Evolutionary conservation across 2,113 vertebrate species (phyloP), one percentile per base, ranked within the genome.

Genomic region (Thymallus thymallus): DNA sequence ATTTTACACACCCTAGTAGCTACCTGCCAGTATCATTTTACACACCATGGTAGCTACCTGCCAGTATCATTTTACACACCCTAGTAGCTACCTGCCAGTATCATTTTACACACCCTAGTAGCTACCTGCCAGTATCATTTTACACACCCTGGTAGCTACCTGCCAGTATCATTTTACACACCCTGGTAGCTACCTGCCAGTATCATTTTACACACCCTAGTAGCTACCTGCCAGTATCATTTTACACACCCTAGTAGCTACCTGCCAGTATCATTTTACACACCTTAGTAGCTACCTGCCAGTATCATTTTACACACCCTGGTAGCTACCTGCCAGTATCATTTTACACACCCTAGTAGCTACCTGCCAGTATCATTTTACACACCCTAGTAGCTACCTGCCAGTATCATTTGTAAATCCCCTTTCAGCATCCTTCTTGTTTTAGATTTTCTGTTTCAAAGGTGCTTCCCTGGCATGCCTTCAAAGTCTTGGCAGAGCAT

Each of bases 381-480:
- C 35, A 12, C 30, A 68, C 20, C 35, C n/a, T 41, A 3, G 6
- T 20, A 66, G 29, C 12, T 48, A 6, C 29, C 13, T 67, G 41
- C n/a, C 18, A 14, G 75, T 30, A 65, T 71, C 22, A 23, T 58
- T 71, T 65, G 3, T 41, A 66, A n/a, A 69, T 65, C 68, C 74
- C 51, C 60, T 58, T 68, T 41, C 32, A 23, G 64, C 68, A 7
- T 69, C 32, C 58, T 72, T 65, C 70, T 48, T 5, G 23, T 68
- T 23, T 68, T 76, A 70, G 71, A 73, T 82, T 73, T 82, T 75
- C 20, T 1, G 48, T 76, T 78, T 78, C 73, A 76, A 75, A 78
- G 80, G 80, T 79, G 73, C 61, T 22, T 79, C 66, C 69, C 76
- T 78, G 80, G 80, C 76, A 69, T 22, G 48, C 66, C 66, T 69